phyloP scores from a whole-genome alignment of 2,888 invertebrate genomes.

The Cenopis cana region DNA sequence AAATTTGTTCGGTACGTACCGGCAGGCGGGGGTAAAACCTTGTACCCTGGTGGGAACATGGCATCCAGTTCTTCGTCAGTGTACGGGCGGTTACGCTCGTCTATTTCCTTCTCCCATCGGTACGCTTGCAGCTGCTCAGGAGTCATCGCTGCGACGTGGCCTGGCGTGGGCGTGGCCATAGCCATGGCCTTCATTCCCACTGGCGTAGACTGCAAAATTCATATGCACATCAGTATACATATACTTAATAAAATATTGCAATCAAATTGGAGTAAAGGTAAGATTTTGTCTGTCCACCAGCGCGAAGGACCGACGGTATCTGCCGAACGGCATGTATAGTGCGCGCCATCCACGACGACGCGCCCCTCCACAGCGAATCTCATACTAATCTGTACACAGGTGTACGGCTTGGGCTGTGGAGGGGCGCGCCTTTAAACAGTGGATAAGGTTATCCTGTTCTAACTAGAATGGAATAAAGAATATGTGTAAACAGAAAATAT shows the following conservation, averaged over 20 bases:
- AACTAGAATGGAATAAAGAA: no score
- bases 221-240: neutral
- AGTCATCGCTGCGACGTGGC: constrained; percentile 98
- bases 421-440: no score
- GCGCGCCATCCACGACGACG: no score
- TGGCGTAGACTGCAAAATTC: constrained; percentile 87
- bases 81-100: constrained; percentile 98
- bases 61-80: constrained; percentile 98
- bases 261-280: no score
- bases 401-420: no score
- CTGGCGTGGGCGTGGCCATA: constrained; percentile 98
- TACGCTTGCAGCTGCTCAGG: constrained; percentile 99
- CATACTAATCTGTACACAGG: no score
- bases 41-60: constrained; percentile 99
- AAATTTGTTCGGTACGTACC: constrained; percentile 78
- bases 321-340: no score
- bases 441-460: no score
- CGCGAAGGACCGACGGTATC: no score
- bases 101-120: constrained; percentile 99
- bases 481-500: no score
- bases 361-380: no score
- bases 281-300: no score
- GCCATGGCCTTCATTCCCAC: constrained; percentile 98
- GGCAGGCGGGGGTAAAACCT: constrained; percentile 97
- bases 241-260: neutral